A percentile compares a stretch with the other conserved stretches of the same genome.
phyloP scores from a whole-genome alignment of 2,888 invertebrate species.

The Elegia similella region DNA sequence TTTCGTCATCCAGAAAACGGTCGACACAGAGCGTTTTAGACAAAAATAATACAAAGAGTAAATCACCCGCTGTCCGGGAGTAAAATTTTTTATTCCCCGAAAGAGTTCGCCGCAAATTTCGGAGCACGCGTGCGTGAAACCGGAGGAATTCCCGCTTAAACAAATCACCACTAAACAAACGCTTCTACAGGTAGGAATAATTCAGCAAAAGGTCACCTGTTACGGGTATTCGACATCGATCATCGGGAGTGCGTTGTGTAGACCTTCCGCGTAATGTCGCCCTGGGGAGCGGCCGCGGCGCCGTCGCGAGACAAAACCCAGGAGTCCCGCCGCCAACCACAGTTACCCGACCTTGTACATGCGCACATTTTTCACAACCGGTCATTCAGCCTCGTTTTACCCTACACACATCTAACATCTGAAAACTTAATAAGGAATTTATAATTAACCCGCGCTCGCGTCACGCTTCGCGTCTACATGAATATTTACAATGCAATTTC shows the following conservation, averaged over 20 bases:
- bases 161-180: constrained; percentile 78
- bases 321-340: constrained; percentile 58
- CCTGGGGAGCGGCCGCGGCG: constrained; percentile 62
- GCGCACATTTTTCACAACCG: constrained; percentile 55
- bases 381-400: constrained; percentile 40
- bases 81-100: constrained; percentile 37
- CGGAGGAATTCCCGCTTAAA: constrained; percentile 66
- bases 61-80: constrained; percentile 12
- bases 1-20: background rate
- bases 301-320: constrained; percentile 66
- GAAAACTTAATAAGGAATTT: constrained; percentile 70
- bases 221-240: constrained; percentile 79
- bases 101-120: constrained; percentile 33
- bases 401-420: constrained; percentile 44
- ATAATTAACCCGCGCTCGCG: constrained; percentile 60
- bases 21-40: constrained; percentile 6
- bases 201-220: constrained; percentile 80
- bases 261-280: constrained; percentile 74
- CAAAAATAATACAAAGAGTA: constrained; percentile 14
- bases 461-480: constrained; percentile 58
- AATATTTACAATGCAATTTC: constrained; percentile 77
- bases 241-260: constrained; percentile 75
- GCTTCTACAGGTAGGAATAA: constrained; percentile 78
- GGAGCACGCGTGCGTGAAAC: constrained; percentile 46
- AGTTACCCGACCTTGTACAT: constrained; percentile 55